A percentile compares a stretch with the other conserved stretches of the same genome.
phyloP scores from a whole-genome alignment of 2,113 vertebrate species.

The Puffinus mauretanicus region DNA sequence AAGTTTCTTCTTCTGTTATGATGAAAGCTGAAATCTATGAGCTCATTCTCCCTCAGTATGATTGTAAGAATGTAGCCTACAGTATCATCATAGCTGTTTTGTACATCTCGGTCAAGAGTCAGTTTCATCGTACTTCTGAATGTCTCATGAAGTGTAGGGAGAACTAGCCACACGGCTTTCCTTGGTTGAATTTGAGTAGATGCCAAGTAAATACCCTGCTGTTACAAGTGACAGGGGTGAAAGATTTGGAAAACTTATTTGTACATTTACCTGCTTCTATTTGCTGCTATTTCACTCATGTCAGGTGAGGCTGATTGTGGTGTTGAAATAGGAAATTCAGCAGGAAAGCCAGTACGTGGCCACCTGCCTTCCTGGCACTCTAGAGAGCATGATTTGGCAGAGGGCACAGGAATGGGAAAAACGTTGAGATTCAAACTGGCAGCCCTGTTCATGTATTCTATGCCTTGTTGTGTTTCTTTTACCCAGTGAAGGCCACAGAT shows the following conservation, averaged over 20 bases:
- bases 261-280: not conserved
- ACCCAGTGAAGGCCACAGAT: not conserved
- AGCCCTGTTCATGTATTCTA: rapidly evolving
- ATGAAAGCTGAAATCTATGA: not conserved
- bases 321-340: not conserved
- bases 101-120: not conserved
- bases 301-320: not conserved
- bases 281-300: not conserved
- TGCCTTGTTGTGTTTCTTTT: not conserved
- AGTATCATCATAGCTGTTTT: not conserved
- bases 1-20: not conserved
- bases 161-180: not conserved
- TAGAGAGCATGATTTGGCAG: not conserved
- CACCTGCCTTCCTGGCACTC: not conserved
- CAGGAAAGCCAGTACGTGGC: not conserved
- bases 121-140: not conserved
- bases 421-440: not conserved
- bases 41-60: rapidly evolving
- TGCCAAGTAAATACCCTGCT: not conserved
- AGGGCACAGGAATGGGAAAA: not conserved
- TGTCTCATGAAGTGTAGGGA: not conserved
- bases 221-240: not conserved
- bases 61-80: not conserved
- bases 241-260: not conserved
- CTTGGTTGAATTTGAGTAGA: not conserved